Base-by-base conservation (phyloP, 2,113 vertebrate species). In the Scolopax mira region DNA sequence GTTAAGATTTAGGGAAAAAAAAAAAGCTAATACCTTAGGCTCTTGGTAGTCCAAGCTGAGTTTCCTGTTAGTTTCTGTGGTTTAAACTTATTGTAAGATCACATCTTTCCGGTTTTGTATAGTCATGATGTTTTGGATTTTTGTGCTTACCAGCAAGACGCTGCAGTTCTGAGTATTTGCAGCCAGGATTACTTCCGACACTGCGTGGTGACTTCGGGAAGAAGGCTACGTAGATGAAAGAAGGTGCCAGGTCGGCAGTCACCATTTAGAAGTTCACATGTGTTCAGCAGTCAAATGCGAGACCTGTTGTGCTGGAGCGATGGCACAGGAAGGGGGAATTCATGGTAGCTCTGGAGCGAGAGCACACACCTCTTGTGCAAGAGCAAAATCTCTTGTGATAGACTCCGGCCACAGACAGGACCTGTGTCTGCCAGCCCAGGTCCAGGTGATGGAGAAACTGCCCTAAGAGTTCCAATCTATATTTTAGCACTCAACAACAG, bases 41-140 rank as follows among this genome's bases (percentile, higher is more conserved):
- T 91, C 35, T 81, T 84, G 61, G 51, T 84, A 93, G 54, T 88
- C 51, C 83, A 75, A 37, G 44, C 4, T 90, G 93, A 86, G 79
- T 90, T 96, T 95, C 90, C 92, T 92, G 61, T 95, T 93, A 84
- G 79, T 84, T 75, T 96, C 77, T 88, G 88, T 81, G 93, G 69
- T 66, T 93, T 78, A 79, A 71, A 30, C 10, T 87, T 90, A 60
- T 44, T 92, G 69, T 79, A 74, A 95, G 24, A 52, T 80, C 19
- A 15, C 39, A 35, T 93, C 48, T 89, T 95, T 92, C 89, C 4
- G 54, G 22, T 91, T 94, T 77, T 83, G 73, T 84, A 2, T 37
- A 51, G 62, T 70, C 62, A 51, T 27, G 60, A 62, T 79, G 85
- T 35, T 86, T 73, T 72, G 74, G 74, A 92, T 89, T 73, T 91